phyloP scores from a whole-genome alignment of 1,140 invertebrate genomes.

The Steinernema feltiae region DNA sequence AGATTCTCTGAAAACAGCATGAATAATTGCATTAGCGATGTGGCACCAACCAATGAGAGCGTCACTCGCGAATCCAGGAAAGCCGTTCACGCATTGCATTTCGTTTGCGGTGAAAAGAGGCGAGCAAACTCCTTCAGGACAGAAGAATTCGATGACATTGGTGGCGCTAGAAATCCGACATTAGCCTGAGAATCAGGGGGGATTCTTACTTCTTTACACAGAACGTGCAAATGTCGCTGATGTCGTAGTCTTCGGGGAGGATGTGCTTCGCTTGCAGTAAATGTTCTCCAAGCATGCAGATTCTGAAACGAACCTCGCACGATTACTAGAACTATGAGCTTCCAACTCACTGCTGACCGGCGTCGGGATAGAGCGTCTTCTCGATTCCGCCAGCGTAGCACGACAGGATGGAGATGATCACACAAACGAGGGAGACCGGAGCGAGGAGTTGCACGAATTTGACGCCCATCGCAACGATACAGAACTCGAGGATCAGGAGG shows the following conservation, averaged over 20 bases:
- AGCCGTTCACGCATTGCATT: constrained; percentile 49
- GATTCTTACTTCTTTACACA: constrained; percentile 37
- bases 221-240: constrained; percentile 48
- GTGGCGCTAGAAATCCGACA: background rate
- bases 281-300: constrained; percentile 53
- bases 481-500: constrained; percentile 60
- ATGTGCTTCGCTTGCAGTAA: constrained; percentile 49
- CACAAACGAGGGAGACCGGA: constrained; percentile 56
- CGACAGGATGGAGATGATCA: constrained; percentile 62
- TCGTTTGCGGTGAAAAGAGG: background rate
- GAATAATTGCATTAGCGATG: background rate
- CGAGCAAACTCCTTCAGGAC: background rate
- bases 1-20: constrained; percentile 46
- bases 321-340: background rate
- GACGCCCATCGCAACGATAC: constrained; percentile 63
- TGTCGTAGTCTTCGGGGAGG: constrained; percentile 25
- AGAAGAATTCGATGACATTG: constrained; percentile 16
- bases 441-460: constrained; percentile 63
- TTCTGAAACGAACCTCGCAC: constrained; percentile 29
- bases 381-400: constrained; percentile 61
- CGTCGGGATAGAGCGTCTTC: constrained; percentile 48
- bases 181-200: too few relatives aligned
- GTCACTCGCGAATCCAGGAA: constrained; percentile 48
- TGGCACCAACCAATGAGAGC: constrained; percentile 38
- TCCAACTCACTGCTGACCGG: constrained; percentile 51